phyloP scores from a whole-genome alignment of 2,113 vertebrate genomes.

The Cephalopholis sonnerati region DNA sequence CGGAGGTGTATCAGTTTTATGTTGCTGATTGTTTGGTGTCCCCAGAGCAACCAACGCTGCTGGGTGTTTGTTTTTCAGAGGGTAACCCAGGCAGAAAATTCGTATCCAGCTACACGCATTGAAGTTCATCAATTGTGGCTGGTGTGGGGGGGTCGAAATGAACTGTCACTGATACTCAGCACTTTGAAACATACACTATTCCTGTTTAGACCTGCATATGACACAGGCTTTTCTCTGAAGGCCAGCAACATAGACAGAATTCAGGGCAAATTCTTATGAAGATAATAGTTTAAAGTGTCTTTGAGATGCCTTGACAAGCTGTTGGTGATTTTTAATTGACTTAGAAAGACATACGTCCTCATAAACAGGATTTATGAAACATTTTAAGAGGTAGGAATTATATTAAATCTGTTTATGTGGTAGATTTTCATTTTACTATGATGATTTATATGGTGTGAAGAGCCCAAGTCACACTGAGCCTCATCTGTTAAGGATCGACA shows the following conservation, averaged over 20 bases:
- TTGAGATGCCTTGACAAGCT: too few species aligned
- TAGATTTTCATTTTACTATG: constrained; percentile 6
- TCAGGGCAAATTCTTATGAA: constrained; percentile 1
- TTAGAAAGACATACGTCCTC: background rate
- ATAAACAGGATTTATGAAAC: background rate
- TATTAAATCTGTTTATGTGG: background rate
- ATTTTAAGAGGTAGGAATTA: background rate
- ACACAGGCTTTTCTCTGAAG: background rate
- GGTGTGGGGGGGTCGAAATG: constrained; percentile 21
- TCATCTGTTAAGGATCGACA: constrained; percentile 32
- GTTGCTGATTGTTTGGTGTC: constrained; percentile 43
- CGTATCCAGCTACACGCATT: constrained; percentile 48
- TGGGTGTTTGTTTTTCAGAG: constrained; percentile 62
- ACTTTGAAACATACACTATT: constrained; percentile 5
- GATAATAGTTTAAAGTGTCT: background rate
- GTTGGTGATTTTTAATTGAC: background rate
- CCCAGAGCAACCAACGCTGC: constrained; percentile 40
- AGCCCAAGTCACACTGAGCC: constrained; percentile 19
- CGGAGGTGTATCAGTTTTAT: background rate
- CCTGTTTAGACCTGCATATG: background rate
- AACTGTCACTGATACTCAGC: constrained; percentile 32
- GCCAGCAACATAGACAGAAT: background rate
- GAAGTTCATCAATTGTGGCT: constrained; percentile 38
- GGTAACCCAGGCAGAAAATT: constrained; percentile 69
- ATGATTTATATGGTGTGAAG: constrained; percentile 57